Percentiles rank a stretch among this genome's conserved stretches.
Conservation (phyloP, 2,113 vertebrate species). For the Mixornis gularis region DNA sequence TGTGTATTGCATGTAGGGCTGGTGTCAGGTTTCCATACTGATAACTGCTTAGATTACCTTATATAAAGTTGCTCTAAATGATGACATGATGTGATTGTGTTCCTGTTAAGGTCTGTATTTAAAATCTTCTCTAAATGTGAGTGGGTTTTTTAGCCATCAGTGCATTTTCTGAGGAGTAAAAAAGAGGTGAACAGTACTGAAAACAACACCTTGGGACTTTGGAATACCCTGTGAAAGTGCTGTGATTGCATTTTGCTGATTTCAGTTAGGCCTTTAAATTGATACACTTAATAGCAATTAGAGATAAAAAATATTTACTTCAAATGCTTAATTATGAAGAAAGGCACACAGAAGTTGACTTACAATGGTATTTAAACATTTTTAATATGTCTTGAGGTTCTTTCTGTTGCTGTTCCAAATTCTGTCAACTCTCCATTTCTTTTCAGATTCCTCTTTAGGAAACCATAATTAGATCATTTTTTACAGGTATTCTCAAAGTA, state of each 20-base stretch:
- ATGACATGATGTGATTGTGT: not conserved
- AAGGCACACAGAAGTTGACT: not conserved
- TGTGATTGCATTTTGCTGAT: not conserved
- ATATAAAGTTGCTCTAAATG: not conserved
- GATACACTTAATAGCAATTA: not conserved
- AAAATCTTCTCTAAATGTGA: not conserved
- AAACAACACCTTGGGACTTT: not conserved
- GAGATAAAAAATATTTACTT: not conserved
- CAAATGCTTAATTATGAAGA: not conserved
- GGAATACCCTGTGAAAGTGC: not conserved
- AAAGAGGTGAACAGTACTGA: not conserved
- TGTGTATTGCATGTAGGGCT: not conserved
- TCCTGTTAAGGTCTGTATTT: not conserved
- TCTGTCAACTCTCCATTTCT: not conserved
- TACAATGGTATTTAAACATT: not conserved
- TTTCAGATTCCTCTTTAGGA: not conserved
- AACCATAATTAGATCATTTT: not conserved
- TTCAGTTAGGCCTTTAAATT: not conserved
- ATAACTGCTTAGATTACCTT: not conserved
- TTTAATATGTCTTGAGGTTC: not conserved
- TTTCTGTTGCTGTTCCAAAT: not conserved
- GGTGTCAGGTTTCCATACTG: not conserved
- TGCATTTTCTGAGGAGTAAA: not conserved
- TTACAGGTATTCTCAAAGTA: not conserved
- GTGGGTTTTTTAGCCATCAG: not conserved